These are phyloP conservation scores for Psylliodes chrysocephalus DNA, from an alignment of 2,888 invertebrate genomes.

Conservation along the genomic window DNA sequence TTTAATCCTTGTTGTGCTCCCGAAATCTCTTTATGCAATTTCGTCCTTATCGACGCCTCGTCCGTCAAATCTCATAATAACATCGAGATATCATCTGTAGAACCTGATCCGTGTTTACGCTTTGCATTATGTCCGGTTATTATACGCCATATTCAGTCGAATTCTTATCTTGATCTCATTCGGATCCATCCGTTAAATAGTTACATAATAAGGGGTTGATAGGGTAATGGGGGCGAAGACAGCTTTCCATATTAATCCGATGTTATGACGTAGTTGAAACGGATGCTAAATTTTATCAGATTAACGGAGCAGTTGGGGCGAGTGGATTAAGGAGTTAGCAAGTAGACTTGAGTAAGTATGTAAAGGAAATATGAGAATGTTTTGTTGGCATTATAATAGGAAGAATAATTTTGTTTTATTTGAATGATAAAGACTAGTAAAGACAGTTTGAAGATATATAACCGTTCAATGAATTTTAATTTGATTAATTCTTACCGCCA, in stretches of 20 bases:
- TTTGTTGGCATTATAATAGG: too few relatives aligned
- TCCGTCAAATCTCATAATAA: constrained; percentile 47
- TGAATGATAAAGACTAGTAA: too few relatives aligned
- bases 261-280: constrained; percentile 33
- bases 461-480: too few relatives aligned
- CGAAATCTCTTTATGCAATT: constrained; percentile 32
- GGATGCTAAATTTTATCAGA: constrained; percentile 29
- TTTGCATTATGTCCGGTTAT: constrained; percentile 40
- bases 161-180: constrained; percentile 55
- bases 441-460: too few relatives aligned
- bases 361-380: too few relatives aligned
- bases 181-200: constrained; percentile 58
- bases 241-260: constrained; percentile 33
- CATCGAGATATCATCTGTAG: constrained; percentile 41
- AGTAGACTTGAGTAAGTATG: too few relatives aligned
- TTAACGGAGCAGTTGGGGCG: constrained; percentile 9
- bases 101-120: constrained; percentile 43
- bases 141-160: constrained; percentile 41
- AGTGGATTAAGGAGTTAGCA: neutral
- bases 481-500: too few relatives aligned
- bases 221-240: constrained; percentile 38
- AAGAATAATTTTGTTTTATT: too few relatives aligned
- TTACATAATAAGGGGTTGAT: constrained; percentile 53
- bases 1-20: constrained; percentile 7
- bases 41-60: constrained; percentile 38